Evolutionary conservation across 2,888 invertebrate species (phyloP), one percentile per base, ranked within the genome.

Genomic region (Bellardia bayeri): DNA sequence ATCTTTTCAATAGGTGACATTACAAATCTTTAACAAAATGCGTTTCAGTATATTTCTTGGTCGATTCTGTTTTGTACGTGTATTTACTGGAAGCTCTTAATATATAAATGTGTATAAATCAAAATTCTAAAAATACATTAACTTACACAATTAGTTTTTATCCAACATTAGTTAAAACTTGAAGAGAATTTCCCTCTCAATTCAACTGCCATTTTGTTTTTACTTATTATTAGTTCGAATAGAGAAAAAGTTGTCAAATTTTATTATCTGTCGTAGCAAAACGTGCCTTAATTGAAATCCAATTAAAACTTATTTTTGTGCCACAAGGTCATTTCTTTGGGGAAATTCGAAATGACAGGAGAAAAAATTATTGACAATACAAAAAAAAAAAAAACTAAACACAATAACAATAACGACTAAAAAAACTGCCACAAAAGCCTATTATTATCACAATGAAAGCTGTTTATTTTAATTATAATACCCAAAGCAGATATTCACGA

Each of bases 281-380:
- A 82, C 86, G 86, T 82, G 86, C 66, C 68, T 78, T 82, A 82
- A 79, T 82, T 79, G 74, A 79, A 82, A 82, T 82, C 79, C 74
- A 86, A 86, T 82, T 79, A 82, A 78, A 86, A 75, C 42, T 79
- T 82, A 74, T 82, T 86, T 79, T 51, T 42, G 40, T 75, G 72
- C 81, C 85, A 76, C 81, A 85, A 81, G 85, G 81, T 85, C 85
- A 85, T 81, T 33, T 85, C 81, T 85, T 75, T 76, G 64, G 82
- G 82, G 82, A 82, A 86, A 81, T 81, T 76, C 66, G 49, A 81
- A 81, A 72, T 78, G 85, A 85, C 81, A 78, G 66, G n/a, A 56
- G 23, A 69, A 69, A 23, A 71, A 49, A 54, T 61, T 66, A 68
- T 74, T 68, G 40, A 69, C 81, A 49, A 51, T 42, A 56, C 14